Evolutionary conservation across 1,140 invertebrate species (phyloP), one percentile per base, ranked within the genome.

Genomic region (Hestina assimilis): DNA sequence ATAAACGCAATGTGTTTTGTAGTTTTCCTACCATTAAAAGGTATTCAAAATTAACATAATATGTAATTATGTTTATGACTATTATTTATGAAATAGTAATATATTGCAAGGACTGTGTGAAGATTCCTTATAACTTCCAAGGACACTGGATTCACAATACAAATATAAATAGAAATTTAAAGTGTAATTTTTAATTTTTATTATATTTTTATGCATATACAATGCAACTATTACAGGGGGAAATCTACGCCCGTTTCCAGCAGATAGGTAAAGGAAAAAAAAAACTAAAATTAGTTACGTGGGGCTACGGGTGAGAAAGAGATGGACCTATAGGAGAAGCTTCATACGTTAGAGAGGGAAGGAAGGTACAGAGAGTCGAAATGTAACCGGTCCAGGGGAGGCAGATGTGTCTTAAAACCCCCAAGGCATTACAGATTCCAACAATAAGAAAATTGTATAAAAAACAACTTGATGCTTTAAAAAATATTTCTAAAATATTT

Each of bases 261-360:
- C 62, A 75, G 69, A 80, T 83, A 81, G 74, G 59, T 66, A 79
- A 79, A 67, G 66, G 75, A 61, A 76, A 78, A 89, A 89, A 89
- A 84, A 90, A 82, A 89, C 79, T 86, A 89, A 89, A 90, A 90
- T 90, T 89, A 89, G 88, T 89, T 89, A 78, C 85, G 76, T 85
- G 76, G 80, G 58, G 57, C 68, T 58, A 59, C 54, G 46, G 31
- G 82, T 73, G 72, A 29, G 69, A 84, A 43, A 29, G 72, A 69
- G 76, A 77, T 8, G 47, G 65, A 38, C 4, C 17, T 56, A 76
- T 55, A 9, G 15, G 11, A 15, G 35, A 54, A 61, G 12, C 17
- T 26, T 17, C 24, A 21, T 65, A 60, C 63, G 86, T 76, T 74
- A 72, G 81, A 89, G 71, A 66, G 70, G 72, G 81, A 87, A 69